Evolutionary conservation across 2,113 vertebrate genomes (phyloP), one percentile per base, ranked within the genome.

Genomic region (Lycocorax pyrrhopterus): DNA sequence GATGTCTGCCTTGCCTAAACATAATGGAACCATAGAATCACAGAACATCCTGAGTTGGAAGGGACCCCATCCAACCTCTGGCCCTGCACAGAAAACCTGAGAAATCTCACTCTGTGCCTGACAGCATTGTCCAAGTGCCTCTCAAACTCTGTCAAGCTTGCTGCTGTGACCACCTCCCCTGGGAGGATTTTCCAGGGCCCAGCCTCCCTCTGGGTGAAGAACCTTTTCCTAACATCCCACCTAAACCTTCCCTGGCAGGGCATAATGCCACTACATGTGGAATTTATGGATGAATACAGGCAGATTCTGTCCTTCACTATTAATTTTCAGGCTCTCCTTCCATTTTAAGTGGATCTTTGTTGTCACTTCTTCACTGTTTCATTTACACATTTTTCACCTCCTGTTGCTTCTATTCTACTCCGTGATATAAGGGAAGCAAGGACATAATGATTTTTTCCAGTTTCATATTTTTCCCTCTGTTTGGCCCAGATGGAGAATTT

Each of bases 401-500:
- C 46, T 0, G 0, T 6, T 56, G 56, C 53, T 79, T 47, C 41
- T 73, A 4, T 33, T 79, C 49, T 6, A 9, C 16, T 72, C 25
- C 13, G 30, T 32, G 33, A 18, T n/a, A 47, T 6, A 46, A 72
- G 7, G 13, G 16, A 44, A 84, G 16, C 9, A 68, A 56, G 7
- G 18, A 44, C 18, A 13, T 8, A 2, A 82, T 32, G 2, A 4
- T 71, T 56, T 76, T 83, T 43, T 27, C 20, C 11, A 15, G 0
- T 47, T 82, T 71, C 16, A 17, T 13, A 13, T 85, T 93, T 37
- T 85, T 30, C 15, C 23, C 20, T 77, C 39, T 69, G 7, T 56
- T 83, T 66, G 39, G 19, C 58, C 75, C 83, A 89, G 88, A 71
- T 74, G 88, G 85, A 90, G 63, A 39, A n/a, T 58, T 74, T 88